These are phyloP conservation scores for Orussus abietinus DNA, from an alignment of 1,140 invertebrate species.

Conservation along the genomic window DNA sequence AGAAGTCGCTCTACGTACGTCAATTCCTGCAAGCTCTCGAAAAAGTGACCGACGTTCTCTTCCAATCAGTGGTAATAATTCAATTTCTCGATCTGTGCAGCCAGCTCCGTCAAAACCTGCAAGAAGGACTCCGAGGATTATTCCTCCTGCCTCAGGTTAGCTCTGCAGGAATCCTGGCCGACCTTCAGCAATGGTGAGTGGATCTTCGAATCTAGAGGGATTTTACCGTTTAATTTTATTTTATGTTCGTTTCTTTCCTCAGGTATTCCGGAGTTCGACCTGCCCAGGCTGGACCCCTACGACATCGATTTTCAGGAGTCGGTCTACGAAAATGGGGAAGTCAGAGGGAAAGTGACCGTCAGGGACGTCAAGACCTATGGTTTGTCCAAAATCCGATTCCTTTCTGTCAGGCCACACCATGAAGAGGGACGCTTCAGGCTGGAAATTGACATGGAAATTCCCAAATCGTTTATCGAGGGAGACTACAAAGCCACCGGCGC, in stretches of 20 bases:
- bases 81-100: too few species aligned
- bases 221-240: neutral
- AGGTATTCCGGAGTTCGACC: constrained; percentile 52
- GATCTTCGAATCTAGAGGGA: neutral
- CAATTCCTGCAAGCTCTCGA: constrained; percentile 26
- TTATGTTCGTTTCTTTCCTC: constrained; percentile 1
- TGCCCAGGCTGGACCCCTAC: constrained; percentile 54
- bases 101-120: constrained; percentile 36
- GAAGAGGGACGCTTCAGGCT: constrained; percentile 52
- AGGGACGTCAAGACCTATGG: constrained; percentile 52
- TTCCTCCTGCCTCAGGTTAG: constrained; percentile 44
- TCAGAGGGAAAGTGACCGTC: constrained; percentile 46
- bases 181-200: constrained; percentile 39
- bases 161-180: constrained; percentile 48
- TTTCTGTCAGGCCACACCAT: constrained; percentile 53
- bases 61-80: too few species aligned
- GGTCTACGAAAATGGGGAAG: constrained; percentile 51
- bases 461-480: constrained; percentile 48
- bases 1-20: constrained; percentile 17
- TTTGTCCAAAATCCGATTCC: constrained; percentile 46
- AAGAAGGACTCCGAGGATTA: constrained; percentile 38
- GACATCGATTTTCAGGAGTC: constrained; percentile 43
- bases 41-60: too few species aligned
- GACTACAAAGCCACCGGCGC: constrained; percentile 53
- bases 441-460: constrained; percentile 55